phyloP scores from a whole-genome alignment of 2,113 vertebrate genomes.

The Dromiciops gliroides region DNA sequence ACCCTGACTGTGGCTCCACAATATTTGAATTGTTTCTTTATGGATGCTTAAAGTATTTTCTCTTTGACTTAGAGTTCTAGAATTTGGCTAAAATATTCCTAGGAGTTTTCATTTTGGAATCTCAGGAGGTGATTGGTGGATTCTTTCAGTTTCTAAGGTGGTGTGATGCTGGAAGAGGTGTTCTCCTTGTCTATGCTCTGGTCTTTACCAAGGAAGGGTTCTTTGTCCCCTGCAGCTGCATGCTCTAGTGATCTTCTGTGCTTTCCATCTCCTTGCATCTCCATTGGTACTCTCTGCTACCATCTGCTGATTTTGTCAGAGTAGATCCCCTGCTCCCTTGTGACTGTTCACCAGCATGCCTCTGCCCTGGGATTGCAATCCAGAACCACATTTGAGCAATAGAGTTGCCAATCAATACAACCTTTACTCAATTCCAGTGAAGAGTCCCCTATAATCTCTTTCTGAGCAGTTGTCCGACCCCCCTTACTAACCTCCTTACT shows the following conservation, averaged over 20 bases:
- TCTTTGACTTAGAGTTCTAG: neutral
- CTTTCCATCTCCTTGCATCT: too few species aligned
- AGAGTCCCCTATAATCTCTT: too few species aligned
- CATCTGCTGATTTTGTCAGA: too few species aligned
- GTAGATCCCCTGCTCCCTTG: too few species aligned
- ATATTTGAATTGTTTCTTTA: neutral
- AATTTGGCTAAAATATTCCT: neutral
- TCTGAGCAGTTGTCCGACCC: too few species aligned
- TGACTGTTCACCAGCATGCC: too few species aligned
- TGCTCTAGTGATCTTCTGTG: too few species aligned
- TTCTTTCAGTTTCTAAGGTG: neutral
- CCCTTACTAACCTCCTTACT: neutral
- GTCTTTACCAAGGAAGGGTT: neutral
- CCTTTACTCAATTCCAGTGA: too few species aligned
- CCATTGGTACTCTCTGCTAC: too few species aligned
- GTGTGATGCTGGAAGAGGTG: neutral
- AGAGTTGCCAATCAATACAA: too few species aligned
- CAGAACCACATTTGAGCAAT: too few species aligned
- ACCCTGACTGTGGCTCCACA: neutral
- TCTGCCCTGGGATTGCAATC: too few species aligned
- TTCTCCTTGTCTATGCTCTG: neutral
- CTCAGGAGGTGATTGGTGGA: neutral
- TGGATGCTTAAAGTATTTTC: neutral
- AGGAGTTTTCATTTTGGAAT: neutral
- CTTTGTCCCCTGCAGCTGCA: neutral